phyloP scores from a whole-genome alignment of 1,140 invertebrate genomes.

The Achatina immaculata region DNA sequence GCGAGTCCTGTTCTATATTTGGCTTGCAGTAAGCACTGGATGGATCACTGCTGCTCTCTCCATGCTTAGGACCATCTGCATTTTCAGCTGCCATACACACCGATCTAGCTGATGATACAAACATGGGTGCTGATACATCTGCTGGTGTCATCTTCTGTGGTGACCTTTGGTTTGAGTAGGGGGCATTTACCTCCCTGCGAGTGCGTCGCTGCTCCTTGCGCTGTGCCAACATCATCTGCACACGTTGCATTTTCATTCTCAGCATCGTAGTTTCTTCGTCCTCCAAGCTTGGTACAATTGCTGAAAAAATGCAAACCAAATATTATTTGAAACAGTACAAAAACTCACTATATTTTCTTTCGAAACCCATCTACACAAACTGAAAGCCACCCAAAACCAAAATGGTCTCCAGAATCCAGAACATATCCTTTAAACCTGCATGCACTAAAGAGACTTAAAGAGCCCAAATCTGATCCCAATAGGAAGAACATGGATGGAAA shows the following conservation, averaged over 20 bases:
- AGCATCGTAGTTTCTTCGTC: slow-evolving; percentile 21
- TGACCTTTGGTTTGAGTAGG: background rate
- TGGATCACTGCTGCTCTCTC: background rate
- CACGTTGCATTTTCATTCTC: slow-evolving; percentile 29
- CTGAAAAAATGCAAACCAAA: background rate
- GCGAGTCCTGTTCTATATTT: slow-evolving; percentile 29
- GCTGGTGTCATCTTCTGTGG: background rate
- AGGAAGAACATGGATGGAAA: no score
- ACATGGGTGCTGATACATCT: background rate
- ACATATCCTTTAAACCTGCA: no score
- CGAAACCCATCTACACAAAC: no score
- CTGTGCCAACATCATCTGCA: slow-evolving; percentile 34
- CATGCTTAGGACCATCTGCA: background rate
- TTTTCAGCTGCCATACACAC: slow-evolving; percentile 1
- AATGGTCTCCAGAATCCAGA: no score
- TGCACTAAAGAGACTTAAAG: no score
- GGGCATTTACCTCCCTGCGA: slow-evolving; percentile 23
- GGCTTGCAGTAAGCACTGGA: slow-evolving; percentile 26
- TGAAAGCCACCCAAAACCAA: no score
- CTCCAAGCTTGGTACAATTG: background rate
- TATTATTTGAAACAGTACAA: no score
- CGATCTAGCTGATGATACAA: background rate
- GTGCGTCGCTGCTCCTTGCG: slow-evolving; percentile 16
- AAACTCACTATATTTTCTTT: no score
- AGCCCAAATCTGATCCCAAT: no score